Evolutionary conservation across 2,113 vertebrate genomes (phyloP).

Genomic region (Thryonomys swinderianus): DNA sequence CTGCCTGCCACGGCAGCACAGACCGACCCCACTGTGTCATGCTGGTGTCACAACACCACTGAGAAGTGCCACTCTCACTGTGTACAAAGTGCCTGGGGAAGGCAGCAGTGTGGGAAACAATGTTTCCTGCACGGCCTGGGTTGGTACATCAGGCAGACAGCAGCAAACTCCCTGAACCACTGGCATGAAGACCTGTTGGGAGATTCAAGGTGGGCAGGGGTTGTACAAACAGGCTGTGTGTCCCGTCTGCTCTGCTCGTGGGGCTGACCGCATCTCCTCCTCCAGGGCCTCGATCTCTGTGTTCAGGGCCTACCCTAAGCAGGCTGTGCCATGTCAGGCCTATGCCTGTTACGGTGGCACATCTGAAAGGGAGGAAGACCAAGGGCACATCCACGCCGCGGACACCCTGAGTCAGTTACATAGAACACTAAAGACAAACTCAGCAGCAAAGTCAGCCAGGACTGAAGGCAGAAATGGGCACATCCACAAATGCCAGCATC

Average conservation of each 20-base stretch:
- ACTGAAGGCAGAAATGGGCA: not conserved
- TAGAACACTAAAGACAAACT: not conserved
- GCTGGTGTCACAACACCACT: accelerated
- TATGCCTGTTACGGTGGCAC: not conserved
- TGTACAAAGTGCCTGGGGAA: not conserved
- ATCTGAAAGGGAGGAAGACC: not conserved
- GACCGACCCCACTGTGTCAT: not conserved
- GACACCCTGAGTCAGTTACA: not conserved
- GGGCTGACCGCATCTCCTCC: not conserved
- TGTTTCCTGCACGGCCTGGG: not conserved
- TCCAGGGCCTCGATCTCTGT: not conserved
- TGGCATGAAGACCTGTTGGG: not conserved
- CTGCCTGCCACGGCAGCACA: not conserved
- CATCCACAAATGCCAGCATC: not conserved
- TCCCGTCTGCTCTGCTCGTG: not conserved
- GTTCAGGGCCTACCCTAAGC: not conserved
- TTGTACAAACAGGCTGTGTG: not conserved
- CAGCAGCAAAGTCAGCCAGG: not conserved
- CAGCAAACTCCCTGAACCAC: not conserved
- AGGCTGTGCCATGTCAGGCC: not conserved
- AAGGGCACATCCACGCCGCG: not conserved
- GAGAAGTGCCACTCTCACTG: not conserved
- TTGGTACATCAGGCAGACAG: not conserved
- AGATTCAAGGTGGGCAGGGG: not conserved
- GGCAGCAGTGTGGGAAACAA: too few relatives aligned